Base-by-base conservation (phyloP, 64 coral and sea anemone species). In the Montipora cactus region DNA sequence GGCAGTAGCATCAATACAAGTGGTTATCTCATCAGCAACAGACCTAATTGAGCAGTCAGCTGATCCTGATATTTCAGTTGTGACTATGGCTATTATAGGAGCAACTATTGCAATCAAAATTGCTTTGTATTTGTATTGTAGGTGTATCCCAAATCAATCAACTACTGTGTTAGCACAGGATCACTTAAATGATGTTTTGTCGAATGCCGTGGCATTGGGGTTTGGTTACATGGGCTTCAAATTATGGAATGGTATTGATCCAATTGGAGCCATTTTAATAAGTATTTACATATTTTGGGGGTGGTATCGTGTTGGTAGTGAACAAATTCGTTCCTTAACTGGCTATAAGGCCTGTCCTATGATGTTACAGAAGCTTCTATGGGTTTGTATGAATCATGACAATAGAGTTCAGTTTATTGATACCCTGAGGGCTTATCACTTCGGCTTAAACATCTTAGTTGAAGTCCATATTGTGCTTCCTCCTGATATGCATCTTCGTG, bases 391-490 rank as follows among this genome's bases (percentile, higher is more conserved):
- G 44, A 92, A 84, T 25, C 95, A 96, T 88, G 98, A 99, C 47
- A 47, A 37, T 48, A 90, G 95, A 48, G 89, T 99, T 81, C 95
- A 99, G 75, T 99, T 81, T 28, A 99, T 99, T 61, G 98, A 99
- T 75, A 99, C 98, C 0, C 37, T 99, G 48, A 94, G 98, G 45
- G 98, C 95, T 2, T 99, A 96, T 76, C 98, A 99, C 69, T 99
- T 99, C 90, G 98, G 98, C 7, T 87, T 77, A 48, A 94, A 99
- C 49, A 67, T 99, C 59, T 83, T 99, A 37, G 98, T 99, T 20
- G 98, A 99, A 92, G 98, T 89, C 19, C 98, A 99, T 70, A 99
- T 99, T 90, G 98, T 99, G 15, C 87, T 99, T 4, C 92, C 95
- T 18, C 92, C 95, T 13, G 57, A 55, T 71, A 96, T 96, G 89